A percentile compares a stretch with the other conserved stretches of the same genome.
Evolutionary conservation across 1,140 invertebrate species (phyloP).

Genomic region (Fopius arisanus): DNA sequence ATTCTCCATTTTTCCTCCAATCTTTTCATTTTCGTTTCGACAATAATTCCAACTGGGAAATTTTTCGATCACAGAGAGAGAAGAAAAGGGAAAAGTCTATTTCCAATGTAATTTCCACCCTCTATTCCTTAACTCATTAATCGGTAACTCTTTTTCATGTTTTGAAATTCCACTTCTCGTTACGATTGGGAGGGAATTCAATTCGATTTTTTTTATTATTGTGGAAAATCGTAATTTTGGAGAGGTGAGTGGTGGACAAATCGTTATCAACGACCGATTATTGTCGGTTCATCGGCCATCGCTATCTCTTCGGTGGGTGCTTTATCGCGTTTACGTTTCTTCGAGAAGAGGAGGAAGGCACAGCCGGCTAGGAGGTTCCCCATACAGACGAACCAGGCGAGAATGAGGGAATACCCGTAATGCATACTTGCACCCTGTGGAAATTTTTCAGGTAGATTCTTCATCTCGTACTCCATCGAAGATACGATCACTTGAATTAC

Average conservation of each 20-base stretch:
- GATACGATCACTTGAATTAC: slow-evolving; percentile 82
- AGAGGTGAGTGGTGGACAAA: background rate
- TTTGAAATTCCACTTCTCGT: no score
- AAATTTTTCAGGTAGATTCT: slow-evolving; percentile 72
- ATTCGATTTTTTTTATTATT: no score
- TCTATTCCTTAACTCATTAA: no score
- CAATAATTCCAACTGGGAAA: background rate
- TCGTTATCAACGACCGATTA: slow-evolving; percentile 74
- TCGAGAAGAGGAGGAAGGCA: slow-evolving; percentile 81
- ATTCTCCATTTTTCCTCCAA: no score
- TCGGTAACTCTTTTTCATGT: no score
- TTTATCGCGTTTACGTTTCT: slow-evolving; percentile 83
- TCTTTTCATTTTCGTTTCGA: no score
- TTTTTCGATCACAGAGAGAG: no score
- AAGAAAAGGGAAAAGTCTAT: no score
- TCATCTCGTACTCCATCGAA: slow-evolving; percentile 75
- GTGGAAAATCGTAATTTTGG: background rate
- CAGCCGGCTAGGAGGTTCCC: slow-evolving; percentile 75
- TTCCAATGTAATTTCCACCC: no score
- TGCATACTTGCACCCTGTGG: slow-evolving; percentile 71
- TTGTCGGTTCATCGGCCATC: slow-evolving; percentile 84
- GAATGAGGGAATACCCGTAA: slow-evolving; percentile 78
- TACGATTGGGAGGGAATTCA: no score
- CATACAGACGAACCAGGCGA: slow-evolving; percentile 83
- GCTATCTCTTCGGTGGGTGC: slow-evolving; percentile 80